These are phyloP conservation scores for Penaeus vannamei DNA, from an alignment of 1,140 invertebrate species.

Conservation along the genomic window DNA sequence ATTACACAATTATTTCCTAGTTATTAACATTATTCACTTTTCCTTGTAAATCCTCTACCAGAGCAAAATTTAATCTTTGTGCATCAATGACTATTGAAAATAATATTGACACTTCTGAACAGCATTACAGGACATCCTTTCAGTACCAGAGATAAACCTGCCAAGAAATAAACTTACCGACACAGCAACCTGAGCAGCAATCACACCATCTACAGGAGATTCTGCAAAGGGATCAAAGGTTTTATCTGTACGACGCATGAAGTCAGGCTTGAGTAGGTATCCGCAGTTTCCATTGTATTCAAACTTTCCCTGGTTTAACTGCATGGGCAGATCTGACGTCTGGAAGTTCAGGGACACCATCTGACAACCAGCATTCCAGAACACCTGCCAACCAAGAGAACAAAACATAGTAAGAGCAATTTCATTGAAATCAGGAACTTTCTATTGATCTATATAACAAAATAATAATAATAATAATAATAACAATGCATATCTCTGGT, in stretches of 20 bases:
- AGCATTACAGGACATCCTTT: no score
- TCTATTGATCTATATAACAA: no score
- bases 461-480: no score
- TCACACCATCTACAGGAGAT: slow-evolving; percentile 98
- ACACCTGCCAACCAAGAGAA: slow-evolving; percentile 72
- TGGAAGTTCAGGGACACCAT: slow-evolving; percentile 99
- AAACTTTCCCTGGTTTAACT: slow-evolving; percentile 99
- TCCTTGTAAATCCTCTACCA: no score
- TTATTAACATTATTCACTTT: no score
- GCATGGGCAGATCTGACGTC: slow-evolving; percentile 99
- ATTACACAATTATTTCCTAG: neutral
- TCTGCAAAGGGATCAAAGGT: slow-evolving; percentile 99
- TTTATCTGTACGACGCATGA: slow-evolving; percentile 96
- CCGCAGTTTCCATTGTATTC: slow-evolving; percentile 98
- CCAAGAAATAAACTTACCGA: slow-evolving; percentile 77
- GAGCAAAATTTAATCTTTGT: no score
- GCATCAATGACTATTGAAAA: no score
- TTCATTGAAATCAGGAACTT: no score
- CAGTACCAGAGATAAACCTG: no score
- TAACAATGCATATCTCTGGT: no score
- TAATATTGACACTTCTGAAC: no score
- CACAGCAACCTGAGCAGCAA: slow-evolving; percentile 97
- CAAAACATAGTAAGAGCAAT: neutral
- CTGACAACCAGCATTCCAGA: slow-evolving; percentile 86
- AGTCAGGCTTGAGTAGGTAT: slow-evolving; percentile 98